Base-by-base conservation (phyloP, 1,140 invertebrate species). In the Drosophila sulfurigaster region DNA sequence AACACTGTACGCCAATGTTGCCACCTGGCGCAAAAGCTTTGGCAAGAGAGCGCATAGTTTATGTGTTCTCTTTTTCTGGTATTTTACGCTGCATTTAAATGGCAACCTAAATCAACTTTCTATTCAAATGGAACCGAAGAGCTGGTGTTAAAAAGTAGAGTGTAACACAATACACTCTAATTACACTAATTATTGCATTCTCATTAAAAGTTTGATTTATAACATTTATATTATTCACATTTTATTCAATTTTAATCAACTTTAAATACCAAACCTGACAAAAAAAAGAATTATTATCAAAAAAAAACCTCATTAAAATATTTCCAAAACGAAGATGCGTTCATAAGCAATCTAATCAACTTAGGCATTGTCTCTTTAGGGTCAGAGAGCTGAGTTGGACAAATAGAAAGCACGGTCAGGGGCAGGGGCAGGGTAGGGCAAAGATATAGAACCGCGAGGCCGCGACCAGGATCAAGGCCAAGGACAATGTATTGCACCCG, bases 331-430 rank as follows among this genome's bases (percentile, higher is more conserved):
- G 35, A 38, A 38, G 35, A 38, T 43, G n/a, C 11, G 41, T 43
- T 43, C 41, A 43, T n/a, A 13, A n/a, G 41, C 41, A 38, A 38
- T 10, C 7, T 10, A 38, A 38, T 30, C n/a, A 45, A 57, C 6
- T 49, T 48, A 10, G 0, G 10, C 32, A 60, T 52, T 63, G 67
- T 54, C 1, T 32, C 6, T 25, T 20, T 16, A 13, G 43, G 68
- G 69, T 58, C 60, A 65, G 32, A 65, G 20, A 13, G 41, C 4
- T 32, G 28, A 49, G 46, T 41, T 51, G 32, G 32, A 41, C 28
- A 25, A 45, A 54, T 43, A 41, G 3, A 57, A 57, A 57, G 5
- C 35, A 8, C 35, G 54, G 54, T 57, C 54, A 25, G 35, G 16
- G 10, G 1, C 10, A 20, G 20, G 35, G 7, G 35, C 3, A 38